Conservation (phyloP, 2,113 vertebrate genomes). For the Hymenochirus boettgeri region DNA sequence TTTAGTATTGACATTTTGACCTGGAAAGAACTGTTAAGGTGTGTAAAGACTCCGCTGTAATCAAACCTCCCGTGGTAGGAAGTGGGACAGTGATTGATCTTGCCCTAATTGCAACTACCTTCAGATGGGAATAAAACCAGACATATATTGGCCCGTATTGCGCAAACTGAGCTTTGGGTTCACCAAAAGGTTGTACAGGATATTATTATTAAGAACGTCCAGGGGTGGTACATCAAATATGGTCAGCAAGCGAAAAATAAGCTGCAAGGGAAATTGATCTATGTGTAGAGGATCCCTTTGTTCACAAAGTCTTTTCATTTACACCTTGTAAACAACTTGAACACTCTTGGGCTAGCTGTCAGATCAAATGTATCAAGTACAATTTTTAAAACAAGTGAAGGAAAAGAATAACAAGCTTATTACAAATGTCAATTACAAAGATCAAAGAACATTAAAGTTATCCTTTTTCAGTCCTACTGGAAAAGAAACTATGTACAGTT, state of each 20-base stretch:
- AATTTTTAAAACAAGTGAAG: slow-evolving; percentile 45
- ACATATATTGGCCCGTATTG: no score
- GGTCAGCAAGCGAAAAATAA: slow-evolving; percentile 44
- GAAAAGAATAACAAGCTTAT: slow-evolving; percentile 21
- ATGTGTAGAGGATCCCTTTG: slow-evolving; percentile 43
- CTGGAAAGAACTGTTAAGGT: no score
- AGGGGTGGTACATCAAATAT: slow-evolving; percentile 22
- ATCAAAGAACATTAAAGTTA: slow-evolving; percentile 16
- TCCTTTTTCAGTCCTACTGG: not conserved
- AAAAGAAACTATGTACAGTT: not conserved
- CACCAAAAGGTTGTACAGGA: slow-evolving; percentile 27
- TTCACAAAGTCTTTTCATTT: slow-evolving; percentile 59
- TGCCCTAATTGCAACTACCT: no score
- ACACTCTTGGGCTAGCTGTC: slow-evolving; percentile 56
- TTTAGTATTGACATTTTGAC: no score
- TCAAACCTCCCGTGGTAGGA: no score
- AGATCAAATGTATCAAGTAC: slow-evolving; percentile 52
- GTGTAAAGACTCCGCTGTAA: no score
- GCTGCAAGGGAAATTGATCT: slow-evolving; percentile 51
- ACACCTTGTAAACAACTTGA: slow-evolving; percentile 54
- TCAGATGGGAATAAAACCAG: no score
- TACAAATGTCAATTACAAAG: slow-evolving; percentile 29
- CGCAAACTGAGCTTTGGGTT: no score
- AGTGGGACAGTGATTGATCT: no score
- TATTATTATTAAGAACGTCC: slow-evolving; percentile 34